These are phyloP conservation scores for Eriocheir sinensis DNA, from an alignment of 1,140 invertebrate species.

Conservation along the genomic window DNA sequence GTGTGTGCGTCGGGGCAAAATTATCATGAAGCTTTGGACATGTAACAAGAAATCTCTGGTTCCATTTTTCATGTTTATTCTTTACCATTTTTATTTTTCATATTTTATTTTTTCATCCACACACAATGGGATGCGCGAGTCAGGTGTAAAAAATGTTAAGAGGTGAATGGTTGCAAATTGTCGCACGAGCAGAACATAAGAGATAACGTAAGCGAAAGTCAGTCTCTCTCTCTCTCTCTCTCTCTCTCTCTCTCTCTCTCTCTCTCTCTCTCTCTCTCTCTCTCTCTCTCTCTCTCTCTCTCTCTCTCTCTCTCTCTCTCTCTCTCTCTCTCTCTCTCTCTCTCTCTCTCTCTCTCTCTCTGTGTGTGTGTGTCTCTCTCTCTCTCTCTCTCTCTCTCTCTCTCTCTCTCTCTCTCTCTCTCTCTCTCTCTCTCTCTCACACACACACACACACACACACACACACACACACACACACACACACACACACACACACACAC, in stretches of 20 bases:
- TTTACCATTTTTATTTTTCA: too few species aligned
- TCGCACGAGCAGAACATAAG: not conserved
- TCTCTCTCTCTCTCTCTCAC: not conserved
- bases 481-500: too few species aligned
- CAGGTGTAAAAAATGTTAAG: not conserved
- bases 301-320: slow-evolving; percentile 22
- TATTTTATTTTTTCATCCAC: not conserved
- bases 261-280: slow-evolving; percentile 58
- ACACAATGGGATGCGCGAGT: not conserved
- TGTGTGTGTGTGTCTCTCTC: not conserved
- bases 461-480: too few species aligned
- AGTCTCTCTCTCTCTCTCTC: slow-evolving; percentile 27
- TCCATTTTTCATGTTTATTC: not conserved
- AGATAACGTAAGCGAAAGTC: too few species aligned
- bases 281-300: slow-evolving; percentile 47
- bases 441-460: too few species aligned
- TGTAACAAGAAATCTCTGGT: not conserved
- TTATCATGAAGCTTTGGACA: not conserved
- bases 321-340: slow-evolving; percentile 22
- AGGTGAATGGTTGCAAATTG: not conserved
- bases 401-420: not conserved
- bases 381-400: slow-evolving; percentile 4
- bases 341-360: not conserved
- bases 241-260: slow-evolving; percentile 52
- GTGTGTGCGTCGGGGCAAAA: slow-evolving; percentile 28